phyloP scores from a whole-genome alignment of 2,888 invertebrate genomes.

The Muscina levida region DNA sequence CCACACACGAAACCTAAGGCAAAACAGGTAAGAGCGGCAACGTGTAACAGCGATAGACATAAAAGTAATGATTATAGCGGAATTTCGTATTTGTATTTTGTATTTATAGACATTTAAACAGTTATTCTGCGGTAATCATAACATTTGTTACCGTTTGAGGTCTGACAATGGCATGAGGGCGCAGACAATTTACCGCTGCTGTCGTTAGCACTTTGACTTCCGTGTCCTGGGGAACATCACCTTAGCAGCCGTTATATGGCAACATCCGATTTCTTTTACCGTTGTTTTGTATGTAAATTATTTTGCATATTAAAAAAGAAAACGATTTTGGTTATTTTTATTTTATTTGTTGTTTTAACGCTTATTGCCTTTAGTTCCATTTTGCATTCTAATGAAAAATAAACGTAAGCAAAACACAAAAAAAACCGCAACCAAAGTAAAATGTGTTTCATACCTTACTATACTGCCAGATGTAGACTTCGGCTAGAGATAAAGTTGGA shows the following conservation, averaged over 20 bases:
- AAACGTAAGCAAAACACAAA: neutral
- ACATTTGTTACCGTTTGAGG: conserved; percentile 32
- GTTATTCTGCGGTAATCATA: conserved; percentile 51
- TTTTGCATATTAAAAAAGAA: conserved; percentile 6
- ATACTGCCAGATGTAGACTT: no score
- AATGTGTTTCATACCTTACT: no score
- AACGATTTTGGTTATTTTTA: neutral
- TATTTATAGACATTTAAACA: conserved; percentile 48
- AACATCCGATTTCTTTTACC: neutral
- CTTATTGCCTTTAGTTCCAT: neutral
- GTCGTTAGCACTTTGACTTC: neutral
- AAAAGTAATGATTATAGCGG: conserved; percentile 51
- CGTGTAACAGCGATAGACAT: conserved; percentile 25
- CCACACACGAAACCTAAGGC: neutral
- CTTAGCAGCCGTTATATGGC: no score
- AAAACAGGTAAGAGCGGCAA: conserved; percentile 10
- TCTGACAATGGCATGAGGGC: neutral
- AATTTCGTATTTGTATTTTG: conserved; percentile 23
- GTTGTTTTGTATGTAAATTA: neutral
- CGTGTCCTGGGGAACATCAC: no score
- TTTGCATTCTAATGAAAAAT: neutral
- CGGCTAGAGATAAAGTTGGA: no score
- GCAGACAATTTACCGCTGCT: conserved; percentile 15
- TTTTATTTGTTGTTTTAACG: neutral
- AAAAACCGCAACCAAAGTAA: no score